Base-by-base conservation (phyloP, 1,140 invertebrate genomes). In the Caenorhabditis remanei region DNA sequence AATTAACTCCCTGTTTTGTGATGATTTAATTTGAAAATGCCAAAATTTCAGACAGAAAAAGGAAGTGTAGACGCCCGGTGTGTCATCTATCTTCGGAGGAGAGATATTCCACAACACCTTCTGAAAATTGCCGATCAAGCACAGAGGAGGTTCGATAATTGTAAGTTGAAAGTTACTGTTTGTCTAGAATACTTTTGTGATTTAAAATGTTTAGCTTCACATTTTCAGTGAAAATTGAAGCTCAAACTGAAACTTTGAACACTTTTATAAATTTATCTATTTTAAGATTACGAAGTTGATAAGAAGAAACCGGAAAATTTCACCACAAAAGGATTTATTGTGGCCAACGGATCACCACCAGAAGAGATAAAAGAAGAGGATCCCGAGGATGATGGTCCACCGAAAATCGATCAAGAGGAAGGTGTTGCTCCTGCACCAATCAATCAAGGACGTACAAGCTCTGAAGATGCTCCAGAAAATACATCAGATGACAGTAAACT, bases 31-130 rank as follows among this genome's bases (percentile, higher is more conserved):
- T 2, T 32, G 32, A 32, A 32, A 32, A 32, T 32, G 2, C 2
- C 32, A 32, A 32, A 32, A 32, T 32, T 84, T 84, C 40, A 87
- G 86, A 84, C 58, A n/a, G 56, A 61, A 6, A 84, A 83, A n/a
- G 86, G 79, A 2, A 32, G 46, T n/a, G 79, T 79, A 3, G 98
- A 99, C 94, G 98, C 97, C 89, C 98, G 98, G 94, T 97, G 98
- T 92, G 98, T 98, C 96, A 98, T 97, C 94, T 99, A 98, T 94
- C 99, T 97, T 94, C 95, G 97, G 94, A 95, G 97, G 94, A 95
- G 97, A 93, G 97, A 99, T 94, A 95, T 99, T 92, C 97, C 97
- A 88, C 95, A 95, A 92, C 96, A 96, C 87, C 95, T 99, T 90
- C 96, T 98, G 92, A 95, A 96, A 93, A 95, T 99, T 93, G 97